Percentiles rank a stretch among this genome's conserved stretches.
These are phyloP conservation scores for Tychaedon coryphoeus DNA, from an alignment of 2,113 vertebrate genomes.

Conservation along the genomic window DNA sequence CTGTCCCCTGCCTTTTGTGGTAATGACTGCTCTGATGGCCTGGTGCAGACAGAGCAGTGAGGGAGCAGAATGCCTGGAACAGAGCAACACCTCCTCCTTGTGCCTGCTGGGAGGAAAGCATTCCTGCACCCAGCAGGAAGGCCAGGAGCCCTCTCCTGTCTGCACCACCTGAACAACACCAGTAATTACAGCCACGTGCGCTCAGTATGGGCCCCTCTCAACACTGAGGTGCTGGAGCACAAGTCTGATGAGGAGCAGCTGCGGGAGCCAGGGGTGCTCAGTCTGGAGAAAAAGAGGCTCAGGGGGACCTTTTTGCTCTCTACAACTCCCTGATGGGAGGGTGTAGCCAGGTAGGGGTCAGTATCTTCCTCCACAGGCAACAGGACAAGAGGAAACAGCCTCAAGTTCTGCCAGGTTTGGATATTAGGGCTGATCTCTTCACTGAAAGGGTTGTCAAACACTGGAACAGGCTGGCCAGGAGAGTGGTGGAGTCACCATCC, in stretches of 20 bases:
- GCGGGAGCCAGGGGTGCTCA: neutral
- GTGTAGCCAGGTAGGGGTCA: neutral
- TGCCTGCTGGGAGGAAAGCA: conserved; percentile 2
- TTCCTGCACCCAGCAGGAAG: rapidly evolving
- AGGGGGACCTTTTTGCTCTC: neutral
- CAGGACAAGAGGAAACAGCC: rapidly evolving
- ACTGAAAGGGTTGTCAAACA: neutral
- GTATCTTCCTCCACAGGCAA: neutral
- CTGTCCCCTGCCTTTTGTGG: neutral
- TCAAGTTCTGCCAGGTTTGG: neutral
- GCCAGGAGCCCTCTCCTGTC: neutral
- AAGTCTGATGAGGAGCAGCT: neutral
- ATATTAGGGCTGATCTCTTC: neutral
- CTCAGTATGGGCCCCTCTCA: neutral
- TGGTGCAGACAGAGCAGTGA: neutral
- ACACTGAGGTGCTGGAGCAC: neutral
- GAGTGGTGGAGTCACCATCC: neutral
- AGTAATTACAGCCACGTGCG: rapidly evolving
- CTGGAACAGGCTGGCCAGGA: neutral
- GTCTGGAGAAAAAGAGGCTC: neutral
- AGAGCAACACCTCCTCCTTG: conserved; percentile 46
- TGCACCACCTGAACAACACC: neutral
- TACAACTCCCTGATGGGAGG: neutral
- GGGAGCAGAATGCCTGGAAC: neutral
- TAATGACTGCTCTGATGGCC: neutral